A percentile compares a stretch with the other conserved stretches of the same genome.
phyloP scores from a whole-genome alignment of 2,113 vertebrate genomes.

The Gila orcuttii region DNA sequence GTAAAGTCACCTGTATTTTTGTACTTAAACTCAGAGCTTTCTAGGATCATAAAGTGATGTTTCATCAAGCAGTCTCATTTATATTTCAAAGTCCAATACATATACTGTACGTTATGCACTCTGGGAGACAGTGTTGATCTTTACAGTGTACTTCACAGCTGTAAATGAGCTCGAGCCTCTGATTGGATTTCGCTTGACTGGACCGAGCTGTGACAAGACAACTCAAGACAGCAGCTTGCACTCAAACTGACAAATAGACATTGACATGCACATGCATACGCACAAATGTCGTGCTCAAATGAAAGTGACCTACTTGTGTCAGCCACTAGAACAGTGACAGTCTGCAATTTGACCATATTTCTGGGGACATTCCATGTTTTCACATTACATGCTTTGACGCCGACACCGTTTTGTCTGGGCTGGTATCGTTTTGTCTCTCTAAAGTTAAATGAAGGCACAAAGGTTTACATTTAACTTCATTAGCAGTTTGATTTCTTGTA shows the following conservation, averaged over 20 bases:
- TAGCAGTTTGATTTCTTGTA: not conserved
- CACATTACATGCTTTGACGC: not conserved
- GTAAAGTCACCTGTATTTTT: constrained; percentile 24
- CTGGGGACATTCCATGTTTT: constrained; percentile 26
- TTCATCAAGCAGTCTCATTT: not conserved
- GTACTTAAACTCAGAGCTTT: not conserved
- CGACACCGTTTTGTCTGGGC: not conserved
- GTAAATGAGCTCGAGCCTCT: constrained; percentile 2
- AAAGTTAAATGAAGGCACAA: not conserved
- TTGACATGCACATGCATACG: constrained; percentile 14
- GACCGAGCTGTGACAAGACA: not conserved
- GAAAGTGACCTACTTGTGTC: constrained; percentile 37
- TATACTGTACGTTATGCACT: not conserved
- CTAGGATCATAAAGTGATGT: not conserved
- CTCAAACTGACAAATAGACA: constrained; percentile 22
- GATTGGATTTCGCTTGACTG: not conserved
- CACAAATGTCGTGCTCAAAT: not conserved
- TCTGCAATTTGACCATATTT: constrained; percentile 39
- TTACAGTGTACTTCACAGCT: not conserved
- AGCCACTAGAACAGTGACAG: constrained; percentile 34
- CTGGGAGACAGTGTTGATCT: not conserved
- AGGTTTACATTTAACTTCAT: not conserved
- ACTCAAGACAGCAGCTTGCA: not conserved
- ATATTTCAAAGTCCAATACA: not conserved
- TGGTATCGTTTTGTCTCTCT: not conserved